These are phyloP conservation scores for Emydura subglobosa DNA, from an alignment of 2,113 vertebrate species.

Conservation along the genomic window DNA sequence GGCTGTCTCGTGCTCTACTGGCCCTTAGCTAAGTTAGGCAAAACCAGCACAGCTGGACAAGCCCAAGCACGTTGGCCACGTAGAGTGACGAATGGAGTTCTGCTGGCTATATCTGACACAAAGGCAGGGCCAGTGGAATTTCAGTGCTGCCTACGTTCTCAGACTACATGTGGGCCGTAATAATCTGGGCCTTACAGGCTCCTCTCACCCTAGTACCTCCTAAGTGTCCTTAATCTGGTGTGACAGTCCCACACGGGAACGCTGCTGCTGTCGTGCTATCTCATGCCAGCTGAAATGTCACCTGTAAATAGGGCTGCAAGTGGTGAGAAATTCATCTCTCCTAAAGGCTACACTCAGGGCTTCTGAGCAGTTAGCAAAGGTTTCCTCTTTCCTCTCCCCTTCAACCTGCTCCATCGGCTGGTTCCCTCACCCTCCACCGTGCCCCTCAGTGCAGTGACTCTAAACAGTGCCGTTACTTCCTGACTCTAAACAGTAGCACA, in stretches of 20 bases:
- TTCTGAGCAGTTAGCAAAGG: background rate
- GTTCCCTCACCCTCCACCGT: background rate
- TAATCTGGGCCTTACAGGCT: background rate
- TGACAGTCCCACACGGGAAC: conserved; percentile 42
- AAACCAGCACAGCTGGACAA: conserved; percentile 59
- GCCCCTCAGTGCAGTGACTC: background rate
- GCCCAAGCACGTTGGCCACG: conserved; percentile 55
- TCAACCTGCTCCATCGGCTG: too few species aligned
- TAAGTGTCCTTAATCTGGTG: conserved; percentile 58
- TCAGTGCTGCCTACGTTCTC: conserved; percentile 53
- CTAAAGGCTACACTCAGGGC: background rate
- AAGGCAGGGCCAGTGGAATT: conserved; percentile 33
- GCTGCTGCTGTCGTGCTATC: conserved; percentile 22
- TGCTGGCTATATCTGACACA: conserved; percentile 58
- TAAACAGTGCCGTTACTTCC: background rate
- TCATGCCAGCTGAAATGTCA: conserved; percentile 32
- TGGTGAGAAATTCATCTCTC: background rate
- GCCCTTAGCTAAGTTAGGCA: background rate
- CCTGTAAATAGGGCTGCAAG: background rate
- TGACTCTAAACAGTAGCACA: background rate
- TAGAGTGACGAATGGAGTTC: conserved; percentile 28
- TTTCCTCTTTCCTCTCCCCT: background rate
- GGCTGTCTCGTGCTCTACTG: background rate
- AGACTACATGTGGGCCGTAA: conserved; percentile 25
- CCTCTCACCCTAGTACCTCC: conserved; percentile 28